These are phyloP conservation scores for Apis dorsata DNA, from an alignment of 1,140 invertebrate genomes.

Conservation along the genomic window DNA sequence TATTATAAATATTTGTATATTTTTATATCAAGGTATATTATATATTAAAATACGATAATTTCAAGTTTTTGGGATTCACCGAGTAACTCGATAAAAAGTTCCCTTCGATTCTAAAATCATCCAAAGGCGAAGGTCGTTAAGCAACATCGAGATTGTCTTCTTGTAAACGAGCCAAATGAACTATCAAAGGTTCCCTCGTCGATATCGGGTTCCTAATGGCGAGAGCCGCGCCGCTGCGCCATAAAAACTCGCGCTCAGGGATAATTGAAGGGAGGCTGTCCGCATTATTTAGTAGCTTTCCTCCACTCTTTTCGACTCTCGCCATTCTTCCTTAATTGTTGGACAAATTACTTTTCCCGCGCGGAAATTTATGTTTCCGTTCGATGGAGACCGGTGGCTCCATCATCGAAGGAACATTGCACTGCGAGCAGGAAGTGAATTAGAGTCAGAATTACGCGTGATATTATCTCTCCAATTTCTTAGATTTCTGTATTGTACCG, in stretches of 20 bases:
- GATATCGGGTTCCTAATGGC: constrained; percentile 78
- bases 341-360: constrained; percentile 69
- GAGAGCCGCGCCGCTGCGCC: constrained; percentile 67
- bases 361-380: constrained; percentile 70
- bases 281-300: constrained; percentile 56
- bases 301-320: not conserved
- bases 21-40: too few relatives aligned
- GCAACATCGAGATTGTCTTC: not conserved
- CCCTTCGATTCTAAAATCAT: too few relatives aligned
- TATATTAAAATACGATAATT: too few relatives aligned
- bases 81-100: too few relatives aligned
- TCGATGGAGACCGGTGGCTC: not conserved
- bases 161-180: constrained; percentile 55
- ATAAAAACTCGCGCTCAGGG: constrained; percentile 73
- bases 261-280: constrained; percentile 74
- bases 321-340: constrained; percentile 68
- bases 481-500: too few relatives aligned
- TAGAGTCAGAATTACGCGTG: too few relatives aligned
- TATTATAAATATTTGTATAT: too few relatives aligned
- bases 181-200: constrained; percentile 43
- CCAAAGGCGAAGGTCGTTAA: not conserved
- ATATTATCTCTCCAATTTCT: not conserved
- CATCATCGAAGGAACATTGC: not conserved
- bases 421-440: not conserved
- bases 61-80: too few relatives aligned